These are phyloP conservation scores for Aspiorhynchus laticeps DNA, from an alignment of 2,113 vertebrate species.

Conservation along the genomic window DNA sequence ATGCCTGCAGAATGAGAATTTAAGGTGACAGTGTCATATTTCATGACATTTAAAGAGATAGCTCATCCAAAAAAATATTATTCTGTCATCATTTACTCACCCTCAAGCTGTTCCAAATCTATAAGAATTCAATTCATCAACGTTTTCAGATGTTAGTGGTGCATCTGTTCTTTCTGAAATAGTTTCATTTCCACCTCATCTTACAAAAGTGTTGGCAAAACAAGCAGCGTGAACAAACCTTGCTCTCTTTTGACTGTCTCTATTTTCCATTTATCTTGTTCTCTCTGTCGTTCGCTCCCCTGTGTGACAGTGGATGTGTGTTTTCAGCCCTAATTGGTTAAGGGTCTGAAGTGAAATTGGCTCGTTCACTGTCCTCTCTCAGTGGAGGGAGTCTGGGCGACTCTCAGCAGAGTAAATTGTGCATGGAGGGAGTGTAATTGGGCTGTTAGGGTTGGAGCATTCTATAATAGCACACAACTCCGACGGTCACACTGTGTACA, in stretches of 20 bases:
- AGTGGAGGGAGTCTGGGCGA: conserved; percentile 33
- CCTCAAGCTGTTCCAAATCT: no score
- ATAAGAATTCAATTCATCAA: no score
- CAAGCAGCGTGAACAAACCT: background rate
- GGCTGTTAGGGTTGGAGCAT: conserved; percentile 28
- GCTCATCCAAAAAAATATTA: no score
- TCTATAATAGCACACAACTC: conserved; percentile 5
- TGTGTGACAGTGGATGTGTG: conserved; percentile 33
- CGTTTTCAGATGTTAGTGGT: background rate
- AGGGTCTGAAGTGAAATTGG: conserved; percentile 38
- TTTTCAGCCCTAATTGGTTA: conserved; percentile 45
- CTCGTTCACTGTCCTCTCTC: conserved; percentile 29
- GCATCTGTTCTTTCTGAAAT: background rate
- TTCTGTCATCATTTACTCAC: no score
- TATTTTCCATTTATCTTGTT: background rate
- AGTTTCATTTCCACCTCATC: background rate
- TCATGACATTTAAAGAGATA: background rate
- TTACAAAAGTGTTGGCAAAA: background rate
- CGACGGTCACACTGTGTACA: conserved; percentile 17
- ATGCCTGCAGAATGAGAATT: background rate
- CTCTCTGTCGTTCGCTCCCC: background rate
- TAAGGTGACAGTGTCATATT: background rate
- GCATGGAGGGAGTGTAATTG: conserved; percentile 33
- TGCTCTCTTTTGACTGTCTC: background rate
- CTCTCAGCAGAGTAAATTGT: conserved; percentile 36